phyloP scores from a whole-genome alignment of 1,140 invertebrate species.

The Drosophila cardini region DNA sequence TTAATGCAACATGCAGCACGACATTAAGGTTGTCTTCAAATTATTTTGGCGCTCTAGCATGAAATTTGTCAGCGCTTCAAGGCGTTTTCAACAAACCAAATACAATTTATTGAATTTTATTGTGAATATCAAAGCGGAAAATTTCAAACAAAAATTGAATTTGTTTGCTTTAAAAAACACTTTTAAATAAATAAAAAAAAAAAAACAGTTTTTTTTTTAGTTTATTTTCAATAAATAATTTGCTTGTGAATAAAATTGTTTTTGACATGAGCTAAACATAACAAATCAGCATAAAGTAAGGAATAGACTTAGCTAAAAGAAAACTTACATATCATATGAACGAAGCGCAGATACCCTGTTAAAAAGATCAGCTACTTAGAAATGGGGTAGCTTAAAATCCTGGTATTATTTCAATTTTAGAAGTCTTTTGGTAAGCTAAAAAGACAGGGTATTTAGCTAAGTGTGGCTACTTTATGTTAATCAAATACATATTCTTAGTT shows the following conservation, averaged over 20 bases:
- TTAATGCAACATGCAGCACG: constrained; percentile 33
- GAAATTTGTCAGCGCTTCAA: constrained; percentile 51
- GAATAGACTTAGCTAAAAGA: background rate
- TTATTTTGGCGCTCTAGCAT: constrained; percentile 48
- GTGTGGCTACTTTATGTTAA: background rate
- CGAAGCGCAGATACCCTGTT: background rate
- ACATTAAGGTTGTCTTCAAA: constrained; percentile 46
- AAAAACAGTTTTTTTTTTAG: background rate
- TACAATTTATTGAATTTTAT: background rate
- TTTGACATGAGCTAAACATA: background rate
- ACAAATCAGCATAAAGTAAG: constrained; percentile 3
- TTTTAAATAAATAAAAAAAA: background rate
- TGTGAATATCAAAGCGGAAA: background rate
- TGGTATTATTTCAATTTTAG: no score
- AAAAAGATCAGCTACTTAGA: no score
- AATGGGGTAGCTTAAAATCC: no score
- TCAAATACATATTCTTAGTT: background rate
- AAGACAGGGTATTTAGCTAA: background rate
- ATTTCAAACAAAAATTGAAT: background rate
- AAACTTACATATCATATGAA: background rate
- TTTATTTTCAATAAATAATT: constrained; percentile 3
- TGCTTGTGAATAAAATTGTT: background rate
- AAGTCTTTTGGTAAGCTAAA: no score
- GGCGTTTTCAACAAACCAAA: constrained; percentile 22
- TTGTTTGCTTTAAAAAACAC: background rate